These are phyloP conservation scores for Azorinus chamasolen DNA, from an alignment of 2,888 invertebrate genomes.

Conservation along the genomic window DNA sequence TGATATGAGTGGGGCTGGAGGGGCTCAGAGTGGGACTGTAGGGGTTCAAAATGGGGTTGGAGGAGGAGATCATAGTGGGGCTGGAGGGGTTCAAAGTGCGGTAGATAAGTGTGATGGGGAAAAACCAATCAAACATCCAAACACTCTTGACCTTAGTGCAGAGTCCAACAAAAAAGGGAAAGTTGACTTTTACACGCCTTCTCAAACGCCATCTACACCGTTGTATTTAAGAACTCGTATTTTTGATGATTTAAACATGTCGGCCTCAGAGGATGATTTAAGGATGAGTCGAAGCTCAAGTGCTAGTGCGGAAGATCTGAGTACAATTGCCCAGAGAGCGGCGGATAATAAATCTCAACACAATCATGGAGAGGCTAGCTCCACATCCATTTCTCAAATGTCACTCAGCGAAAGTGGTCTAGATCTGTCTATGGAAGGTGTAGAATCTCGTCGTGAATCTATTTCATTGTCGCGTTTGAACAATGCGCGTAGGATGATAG, in stretches of 20 bases:
- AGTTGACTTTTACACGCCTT: slow-evolving; percentile 27
- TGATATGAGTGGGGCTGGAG: slow-evolving; percentile 25
- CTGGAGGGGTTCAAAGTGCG: too few relatives aligned
- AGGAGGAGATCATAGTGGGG: too few relatives aligned
- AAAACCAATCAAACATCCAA: not conserved
- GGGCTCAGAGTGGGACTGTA: too few relatives aligned
- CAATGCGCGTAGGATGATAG: slow-evolving; percentile 62
- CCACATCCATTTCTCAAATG: slow-evolving; percentile 48
- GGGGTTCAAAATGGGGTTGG: too few relatives aligned
- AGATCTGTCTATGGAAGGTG: slow-evolving; percentile 33
- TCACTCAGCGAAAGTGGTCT: slow-evolving; percentile 60
- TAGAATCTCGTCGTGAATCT: slow-evolving; percentile 42
- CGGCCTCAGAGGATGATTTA: slow-evolving; percentile 72
- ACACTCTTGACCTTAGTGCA: slow-evolving; percentile 14
- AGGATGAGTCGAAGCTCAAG: slow-evolving; percentile 81
- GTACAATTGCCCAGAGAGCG: slow-evolving; percentile 55
- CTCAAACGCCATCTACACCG: slow-evolving; percentile 68
- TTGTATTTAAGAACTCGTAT: slow-evolving; percentile 70
- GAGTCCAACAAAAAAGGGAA: slow-evolving; percentile 1
- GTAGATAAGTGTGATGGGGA: not conserved
- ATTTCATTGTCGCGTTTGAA: slow-evolving; percentile 32
- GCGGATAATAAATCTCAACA: slow-evolving; percentile 45
- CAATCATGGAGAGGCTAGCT: slow-evolving; percentile 12
- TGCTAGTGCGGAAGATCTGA: slow-evolving; percentile 81
- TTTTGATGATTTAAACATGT: slow-evolving; percentile 68